These are phyloP conservation scores for Drosophila tsacasi DNA, from an alignment of 1,140 invertebrate species.

Conservation along the genomic window DNA sequence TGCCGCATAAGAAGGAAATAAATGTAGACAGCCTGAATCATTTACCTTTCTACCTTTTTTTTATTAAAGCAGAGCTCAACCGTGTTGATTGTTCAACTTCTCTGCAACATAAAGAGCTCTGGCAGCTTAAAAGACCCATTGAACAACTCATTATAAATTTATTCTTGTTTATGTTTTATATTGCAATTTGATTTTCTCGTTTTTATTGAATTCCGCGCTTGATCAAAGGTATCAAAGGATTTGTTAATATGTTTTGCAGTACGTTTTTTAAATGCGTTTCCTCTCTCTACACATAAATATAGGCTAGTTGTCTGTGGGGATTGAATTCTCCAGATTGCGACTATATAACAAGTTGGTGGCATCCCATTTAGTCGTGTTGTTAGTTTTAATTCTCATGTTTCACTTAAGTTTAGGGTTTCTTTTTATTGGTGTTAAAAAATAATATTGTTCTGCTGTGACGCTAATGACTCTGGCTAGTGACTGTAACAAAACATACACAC, in stretches of 20 bases:
- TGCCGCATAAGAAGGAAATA: slow-evolving; percentile 14
- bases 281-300: slow-evolving; percentile 59
- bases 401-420: slow-evolving; percentile 45
- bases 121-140: background rate
- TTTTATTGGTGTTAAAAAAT: slow-evolving; percentile 39
- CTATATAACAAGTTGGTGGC: slow-evolving; percentile 50
- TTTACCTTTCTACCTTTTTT: background rate
- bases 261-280: slow-evolving; percentile 66
- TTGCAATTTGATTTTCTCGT: slow-evolving; percentile 59
- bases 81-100: no score
- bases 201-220: slow-evolving; percentile 57
- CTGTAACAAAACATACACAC: slow-evolving; percentile 63
- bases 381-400: slow-evolving; percentile 41
- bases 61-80: no score
- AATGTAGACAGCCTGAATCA: slow-evolving; percentile 14
- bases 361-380: slow-evolving; percentile 29
- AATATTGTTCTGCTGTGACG: slow-evolving; percentile 42
- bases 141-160: background rate
- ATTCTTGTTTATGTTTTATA: slow-evolving; percentile 39
- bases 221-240: slow-evolving; percentile 68
- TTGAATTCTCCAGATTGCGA: slow-evolving; percentile 61
- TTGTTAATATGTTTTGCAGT: slow-evolving; percentile 43
- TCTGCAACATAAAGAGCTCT: no score
- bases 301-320: slow-evolving; percentile 59
- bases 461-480: slow-evolving; percentile 42